Percentiles rank a stretch among this genome's conserved stretches.
phyloP scores from a whole-genome alignment of 2,888 invertebrate species.

The Hypomecis punctinalis region DNA sequence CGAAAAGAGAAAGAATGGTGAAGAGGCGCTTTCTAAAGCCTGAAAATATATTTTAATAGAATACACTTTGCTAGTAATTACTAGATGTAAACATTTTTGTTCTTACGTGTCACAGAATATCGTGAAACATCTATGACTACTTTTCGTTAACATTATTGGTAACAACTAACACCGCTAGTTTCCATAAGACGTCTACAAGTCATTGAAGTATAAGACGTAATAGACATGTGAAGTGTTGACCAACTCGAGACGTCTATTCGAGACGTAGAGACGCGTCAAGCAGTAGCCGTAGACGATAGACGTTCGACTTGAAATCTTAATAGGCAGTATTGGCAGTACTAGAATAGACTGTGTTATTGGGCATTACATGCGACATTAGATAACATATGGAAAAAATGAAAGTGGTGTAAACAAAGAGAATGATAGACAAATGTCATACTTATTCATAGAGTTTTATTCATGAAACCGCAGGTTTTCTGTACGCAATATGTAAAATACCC shows the following conservation, averaged over 20 bases:
- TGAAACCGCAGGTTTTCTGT: constrained; percentile 5
- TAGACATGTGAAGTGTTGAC: constrained; percentile 1
- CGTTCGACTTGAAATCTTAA: not conserved
- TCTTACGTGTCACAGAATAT: too few species aligned
- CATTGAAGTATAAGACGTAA: not conserved
- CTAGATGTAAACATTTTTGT: too few species aligned
- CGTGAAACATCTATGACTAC: too few species aligned
- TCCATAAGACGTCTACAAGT: not conserved
- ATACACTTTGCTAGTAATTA: too few species aligned
- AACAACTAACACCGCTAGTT: not conserved
- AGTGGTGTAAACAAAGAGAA: not conserved
- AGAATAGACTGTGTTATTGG: not conserved
- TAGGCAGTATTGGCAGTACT: not conserved
- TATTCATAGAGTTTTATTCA: constrained; percentile 8
- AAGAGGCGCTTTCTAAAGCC: too few species aligned
- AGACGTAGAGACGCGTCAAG: not conserved
- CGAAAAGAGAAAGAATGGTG: too few species aligned
- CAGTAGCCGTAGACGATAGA: not conserved
- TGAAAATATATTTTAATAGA: too few species aligned
- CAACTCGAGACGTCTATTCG: not conserved
- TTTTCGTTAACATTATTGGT: too few species aligned
- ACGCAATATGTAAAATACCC: constrained; percentile 6
- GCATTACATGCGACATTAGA: not conserved
- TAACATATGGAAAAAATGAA: too few species aligned
- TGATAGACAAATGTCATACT: constrained; percentile 8